A percentile compares a stretch with the other conserved stretches of the same genome.
Evolutionary conservation across 2,888 invertebrate genomes (phyloP).

Genomic region (Rhogogaster chlorosoma): DNA sequence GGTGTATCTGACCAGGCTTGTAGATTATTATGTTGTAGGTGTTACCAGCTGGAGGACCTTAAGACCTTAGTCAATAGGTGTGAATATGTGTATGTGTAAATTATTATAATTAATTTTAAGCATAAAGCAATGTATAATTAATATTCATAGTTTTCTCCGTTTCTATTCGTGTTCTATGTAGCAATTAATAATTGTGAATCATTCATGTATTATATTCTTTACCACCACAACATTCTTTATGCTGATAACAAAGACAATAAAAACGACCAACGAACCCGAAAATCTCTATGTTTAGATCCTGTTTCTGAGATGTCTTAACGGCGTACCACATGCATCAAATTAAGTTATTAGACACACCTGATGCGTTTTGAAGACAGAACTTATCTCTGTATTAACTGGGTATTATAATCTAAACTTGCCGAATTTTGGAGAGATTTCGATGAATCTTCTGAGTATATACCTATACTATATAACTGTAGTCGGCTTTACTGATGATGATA

Average conservation of each 20-base stretch:
- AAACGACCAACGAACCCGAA: background rate
- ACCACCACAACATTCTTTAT: background rate
- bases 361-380: background rate
- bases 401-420: background rate
- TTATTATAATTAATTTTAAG: background rate
- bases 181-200: background rate
- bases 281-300: background rate
- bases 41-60: background rate
- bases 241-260: conserved; percentile 10
- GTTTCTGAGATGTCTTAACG: background rate
- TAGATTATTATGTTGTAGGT: background rate
- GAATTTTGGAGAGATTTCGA: no score
- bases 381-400: background rate
- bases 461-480: no score
- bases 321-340: background rate
- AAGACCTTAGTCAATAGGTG: background rate
- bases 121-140: background rate
- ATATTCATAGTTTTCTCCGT: background rate
- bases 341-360: background rate
- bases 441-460: no score
- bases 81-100: conserved; percentile 5
- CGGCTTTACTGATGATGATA: no score
- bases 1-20: background rate
- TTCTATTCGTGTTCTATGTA: background rate
- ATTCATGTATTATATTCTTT: background rate